Conservation (phyloP, 2,797 vertebrate genomes). For the Syngnathus acus region DNA sequence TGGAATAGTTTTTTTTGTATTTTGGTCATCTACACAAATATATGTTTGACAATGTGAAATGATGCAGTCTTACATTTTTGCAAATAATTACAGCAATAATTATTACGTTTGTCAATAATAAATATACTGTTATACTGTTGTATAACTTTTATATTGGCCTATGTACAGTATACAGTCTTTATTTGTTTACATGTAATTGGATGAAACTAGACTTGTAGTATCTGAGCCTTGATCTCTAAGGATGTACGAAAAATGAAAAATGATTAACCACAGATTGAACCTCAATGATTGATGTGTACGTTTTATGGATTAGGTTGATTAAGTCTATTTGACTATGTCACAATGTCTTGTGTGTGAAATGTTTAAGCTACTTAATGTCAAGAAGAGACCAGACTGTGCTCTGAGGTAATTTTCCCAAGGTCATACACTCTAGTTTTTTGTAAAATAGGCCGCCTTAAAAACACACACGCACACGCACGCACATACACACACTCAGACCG, state of each 20-base stretch:
- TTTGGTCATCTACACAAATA: neutral
- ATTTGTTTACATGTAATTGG: neutral
- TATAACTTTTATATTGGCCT: neutral
- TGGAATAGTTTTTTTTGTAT: neutral
- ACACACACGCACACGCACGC: conserved; percentile 9
- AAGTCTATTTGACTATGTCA: conserved; percentile 39
- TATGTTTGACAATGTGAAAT: neutral
- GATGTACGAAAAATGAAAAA: conserved; percentile 1
- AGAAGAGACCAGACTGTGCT: conserved; percentile 40
- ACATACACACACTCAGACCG: conserved; percentile 20
- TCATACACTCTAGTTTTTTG: conserved; percentile 27
- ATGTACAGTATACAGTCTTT: too few relatives aligned
- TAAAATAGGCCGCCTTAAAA: conserved; percentile 17
- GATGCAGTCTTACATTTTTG: neutral
- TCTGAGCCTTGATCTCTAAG: neutral
- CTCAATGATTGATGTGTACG: conserved; percentile 10
- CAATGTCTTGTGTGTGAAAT: conserved; percentile 30
- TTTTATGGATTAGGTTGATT: conserved; percentile 48
- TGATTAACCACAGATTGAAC: conserved; percentile 14
- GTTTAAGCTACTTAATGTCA: conserved; percentile 26
- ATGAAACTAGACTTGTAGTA: neutral
- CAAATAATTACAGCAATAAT: too few relatives aligned
- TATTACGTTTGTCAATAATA: neutral
- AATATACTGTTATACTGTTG: neutral
- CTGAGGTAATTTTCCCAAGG: conserved; percentile 37